These are phyloP conservation scores for Papilio gigon DNA, from an alignment of 2,888 invertebrate genomes.

Conservation along the genomic window DNA sequence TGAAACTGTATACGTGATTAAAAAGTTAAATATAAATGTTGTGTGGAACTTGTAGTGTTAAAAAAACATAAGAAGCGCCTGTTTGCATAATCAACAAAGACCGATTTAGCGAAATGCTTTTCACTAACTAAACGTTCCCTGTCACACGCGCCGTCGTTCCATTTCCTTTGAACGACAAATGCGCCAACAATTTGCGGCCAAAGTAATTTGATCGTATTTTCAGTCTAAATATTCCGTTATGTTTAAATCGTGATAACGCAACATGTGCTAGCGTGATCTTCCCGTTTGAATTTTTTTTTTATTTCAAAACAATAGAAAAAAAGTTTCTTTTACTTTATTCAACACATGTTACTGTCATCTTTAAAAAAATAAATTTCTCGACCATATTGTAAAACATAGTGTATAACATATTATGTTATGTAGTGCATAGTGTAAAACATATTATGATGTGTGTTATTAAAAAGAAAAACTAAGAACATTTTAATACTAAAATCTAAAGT, in stretches of 20 bases:
- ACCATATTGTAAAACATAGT: no score
- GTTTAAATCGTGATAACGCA: not conserved
- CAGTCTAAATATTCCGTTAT: conserved; percentile 1
- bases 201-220: conserved; percentile 34
- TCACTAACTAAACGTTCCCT: conserved; percentile 30
- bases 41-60: not conserved
- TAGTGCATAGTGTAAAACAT: no score
- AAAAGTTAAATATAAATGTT: no score
- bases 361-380: no score
- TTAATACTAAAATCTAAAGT: not conserved
- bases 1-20: no score
- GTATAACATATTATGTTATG: no score
- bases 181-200: conserved; percentile 31
- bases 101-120: conserved; percentile 32
- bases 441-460: not conserved
- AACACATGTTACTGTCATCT: no score
- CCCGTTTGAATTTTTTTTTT: no score
- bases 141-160: conserved; percentile 23
- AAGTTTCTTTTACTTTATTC: no score
- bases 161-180: conserved; percentile 34
- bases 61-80: not conserved
- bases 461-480: no score
- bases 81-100: not conserved
- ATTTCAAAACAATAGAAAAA: no score
- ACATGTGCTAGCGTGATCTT: no score